A percentile compares a stretch with the other conserved stretches of the same genome.
Evolutionary conservation across 2,113 vertebrate genomes (phyloP).

Genomic region (Eurypyga helias): DNA sequence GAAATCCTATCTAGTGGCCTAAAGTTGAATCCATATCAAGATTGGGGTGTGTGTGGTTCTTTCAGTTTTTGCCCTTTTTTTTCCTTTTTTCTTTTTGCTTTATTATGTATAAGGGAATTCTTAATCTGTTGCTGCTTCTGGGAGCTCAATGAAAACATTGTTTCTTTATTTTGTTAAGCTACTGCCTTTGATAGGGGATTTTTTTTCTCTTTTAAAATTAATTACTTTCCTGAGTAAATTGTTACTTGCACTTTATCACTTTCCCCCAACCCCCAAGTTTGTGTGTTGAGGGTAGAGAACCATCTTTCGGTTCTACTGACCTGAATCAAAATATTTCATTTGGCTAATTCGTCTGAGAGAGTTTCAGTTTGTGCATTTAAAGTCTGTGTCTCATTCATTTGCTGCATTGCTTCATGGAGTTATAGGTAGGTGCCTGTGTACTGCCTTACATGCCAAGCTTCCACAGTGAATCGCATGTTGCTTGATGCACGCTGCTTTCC

Average conservation of each 20-base stretch:
- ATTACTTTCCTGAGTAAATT: too few species aligned
- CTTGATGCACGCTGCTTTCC: not conserved
- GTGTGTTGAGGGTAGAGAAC: not conserved
- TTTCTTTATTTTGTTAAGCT: not conserved
- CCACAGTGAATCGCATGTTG: not conserved
- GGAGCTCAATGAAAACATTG: not conserved
- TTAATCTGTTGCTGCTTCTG: not conserved
- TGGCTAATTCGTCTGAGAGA: not conserved
- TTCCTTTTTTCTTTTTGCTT: not conserved
- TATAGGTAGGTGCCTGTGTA: not conserved
- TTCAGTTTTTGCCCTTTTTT: too few species aligned
- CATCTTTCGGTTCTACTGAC: not conserved
- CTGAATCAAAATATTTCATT: not conserved
- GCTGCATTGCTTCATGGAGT: not conserved
- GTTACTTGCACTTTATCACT: too few species aligned
- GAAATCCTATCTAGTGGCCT: not conserved
- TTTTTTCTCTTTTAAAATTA: too few species aligned
- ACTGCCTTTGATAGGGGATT: not conserved
- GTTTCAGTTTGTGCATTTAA: not conserved
- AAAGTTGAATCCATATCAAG: not conserved
- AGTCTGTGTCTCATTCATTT: not conserved
- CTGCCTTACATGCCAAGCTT: not conserved
- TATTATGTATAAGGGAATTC: not conserved
- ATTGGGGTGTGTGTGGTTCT: not conserved
- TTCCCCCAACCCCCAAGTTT: not conserved